phyloP scores from a whole-genome alignment of 2,888 invertebrate genomes.

The Brassicogethes aeneus region DNA sequence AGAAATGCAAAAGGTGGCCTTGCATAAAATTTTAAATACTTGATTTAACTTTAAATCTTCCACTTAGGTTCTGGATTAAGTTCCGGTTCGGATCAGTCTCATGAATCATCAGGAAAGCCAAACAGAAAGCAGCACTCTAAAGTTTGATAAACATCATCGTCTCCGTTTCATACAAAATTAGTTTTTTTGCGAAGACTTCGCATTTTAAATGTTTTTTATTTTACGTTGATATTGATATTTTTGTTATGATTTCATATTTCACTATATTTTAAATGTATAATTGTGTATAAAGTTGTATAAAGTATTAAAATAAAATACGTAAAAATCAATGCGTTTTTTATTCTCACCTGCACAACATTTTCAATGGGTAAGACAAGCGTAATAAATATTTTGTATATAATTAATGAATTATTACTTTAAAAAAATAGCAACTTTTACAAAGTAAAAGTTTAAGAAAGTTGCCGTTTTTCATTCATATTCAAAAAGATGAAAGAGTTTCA shows the following conservation, averaged over 20 bases:
- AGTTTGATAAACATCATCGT: slow-evolving; percentile 8
- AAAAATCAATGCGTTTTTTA: neutral
- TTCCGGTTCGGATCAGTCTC: slow-evolving; percentile 53
- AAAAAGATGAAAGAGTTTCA: no score
- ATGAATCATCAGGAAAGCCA: slow-evolving; percentile 45
- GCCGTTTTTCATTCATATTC: no score
- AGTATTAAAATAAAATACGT: slow-evolving; percentile 7
- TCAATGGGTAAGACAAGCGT: no score
- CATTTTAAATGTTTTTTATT: neutral
- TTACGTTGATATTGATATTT: neutral
- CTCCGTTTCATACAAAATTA: neutral
- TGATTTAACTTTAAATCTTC: no score
- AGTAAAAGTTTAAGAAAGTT: no score
- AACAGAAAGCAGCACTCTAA: slow-evolving; percentile 34
- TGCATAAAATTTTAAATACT: neutral
- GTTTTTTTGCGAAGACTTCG: neutral
- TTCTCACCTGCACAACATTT: no score
- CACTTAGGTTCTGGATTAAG: slow-evolving; percentile 37
- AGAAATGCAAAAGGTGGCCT: slow-evolving; percentile 31
- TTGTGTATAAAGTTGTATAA: slow-evolving; percentile 31
- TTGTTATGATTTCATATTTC: neutral
- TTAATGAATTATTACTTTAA: no score
- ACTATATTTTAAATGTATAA: slow-evolving; percentile 10
- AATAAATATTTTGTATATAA: no score
- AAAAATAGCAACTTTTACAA: no score